Evolutionary conservation across 2,113 vertebrate genomes (phyloP).

Genomic region (Gila orcuttii): DNA sequence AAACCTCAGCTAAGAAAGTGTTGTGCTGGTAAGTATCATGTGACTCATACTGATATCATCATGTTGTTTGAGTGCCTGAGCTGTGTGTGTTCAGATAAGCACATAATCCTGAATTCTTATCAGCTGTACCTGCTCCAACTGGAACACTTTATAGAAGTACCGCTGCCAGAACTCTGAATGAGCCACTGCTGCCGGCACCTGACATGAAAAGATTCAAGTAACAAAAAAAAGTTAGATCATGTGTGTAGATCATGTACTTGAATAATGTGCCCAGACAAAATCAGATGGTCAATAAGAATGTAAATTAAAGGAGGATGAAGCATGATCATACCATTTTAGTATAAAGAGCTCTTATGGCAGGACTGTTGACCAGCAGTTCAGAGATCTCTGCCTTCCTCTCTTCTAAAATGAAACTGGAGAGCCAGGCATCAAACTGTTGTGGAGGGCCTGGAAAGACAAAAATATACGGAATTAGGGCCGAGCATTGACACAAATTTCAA

Average conservation of each 20-base stretch:
- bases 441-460: slow-evolving; percentile 79
- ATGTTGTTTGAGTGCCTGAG: background rate
- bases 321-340: slow-evolving; percentile 88
- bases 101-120: background rate
- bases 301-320: background rate
- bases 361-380: slow-evolving; percentile 89
- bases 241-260: too few species aligned
- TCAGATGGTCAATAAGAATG: background rate
- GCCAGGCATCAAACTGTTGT: slow-evolving; percentile 90
- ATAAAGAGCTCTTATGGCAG: slow-evolving; percentile 93
- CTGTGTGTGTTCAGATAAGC: background rate
- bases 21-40: background rate
- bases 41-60: background rate
- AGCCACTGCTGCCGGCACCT: slow-evolving; percentile 95
- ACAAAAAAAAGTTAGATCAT: too few species aligned
- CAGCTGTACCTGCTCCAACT: slow-evolving; percentile 88
- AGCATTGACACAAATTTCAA: too few species aligned
- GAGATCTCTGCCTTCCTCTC: slow-evolving; percentile 92
- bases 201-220: background rate
- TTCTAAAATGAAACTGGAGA: slow-evolving; percentile 84
- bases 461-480: background rate
- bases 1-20: background rate
- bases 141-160: slow-evolving; percentile 96
- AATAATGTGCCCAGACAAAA: slow-evolving; percentile 1
- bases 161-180: slow-evolving; percentile 97